Evolutionary conservation across 2,797 vertebrate species (phyloP).

Genomic region (Syngnathus acus): DNA sequence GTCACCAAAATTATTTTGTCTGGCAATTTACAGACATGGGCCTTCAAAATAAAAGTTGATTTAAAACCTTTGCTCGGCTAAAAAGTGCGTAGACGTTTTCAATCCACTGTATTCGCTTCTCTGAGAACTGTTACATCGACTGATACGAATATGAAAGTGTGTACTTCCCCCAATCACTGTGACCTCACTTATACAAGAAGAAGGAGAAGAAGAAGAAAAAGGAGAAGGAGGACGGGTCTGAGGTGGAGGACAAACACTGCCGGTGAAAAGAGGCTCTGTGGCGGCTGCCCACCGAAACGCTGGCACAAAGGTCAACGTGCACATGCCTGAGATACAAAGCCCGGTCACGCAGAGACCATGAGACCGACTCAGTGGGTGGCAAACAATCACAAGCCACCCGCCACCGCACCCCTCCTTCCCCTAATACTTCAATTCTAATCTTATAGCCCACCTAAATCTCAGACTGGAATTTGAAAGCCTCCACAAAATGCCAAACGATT

Average conservation of each 20-base stretch:
- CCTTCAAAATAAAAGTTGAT: no score
- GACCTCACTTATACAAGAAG: background rate
- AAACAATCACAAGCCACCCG: constrained; percentile 35
- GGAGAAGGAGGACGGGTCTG: background rate
- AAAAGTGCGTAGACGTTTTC: background rate
- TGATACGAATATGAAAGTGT: background rate
- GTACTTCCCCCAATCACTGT: background rate
- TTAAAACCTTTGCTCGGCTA: no score
- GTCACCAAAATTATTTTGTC: no score
- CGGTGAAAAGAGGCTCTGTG: constrained; percentile 56
- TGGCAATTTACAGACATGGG: no score
- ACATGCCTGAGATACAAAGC: constrained; percentile 50
- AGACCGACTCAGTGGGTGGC: constrained; percentile 63
- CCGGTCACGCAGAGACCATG: constrained; percentile 63
- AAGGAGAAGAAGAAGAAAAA: background rate
- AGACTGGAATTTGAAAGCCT: constrained; percentile 37
- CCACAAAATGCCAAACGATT: constrained; percentile 2
- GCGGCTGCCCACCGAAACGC: constrained; percentile 38
- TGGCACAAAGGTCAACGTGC: constrained; percentile 46
- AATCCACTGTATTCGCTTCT: background rate
- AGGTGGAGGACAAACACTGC: constrained; percentile 22
- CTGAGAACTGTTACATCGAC: background rate
- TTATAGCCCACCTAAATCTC: constrained; percentile 39
- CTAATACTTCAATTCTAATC: constrained; percentile 52
- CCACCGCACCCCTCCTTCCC: background rate